These are phyloP conservation scores for Caranx melampygus DNA, from an alignment of 2,113 vertebrate species.

Conservation along the genomic window DNA sequence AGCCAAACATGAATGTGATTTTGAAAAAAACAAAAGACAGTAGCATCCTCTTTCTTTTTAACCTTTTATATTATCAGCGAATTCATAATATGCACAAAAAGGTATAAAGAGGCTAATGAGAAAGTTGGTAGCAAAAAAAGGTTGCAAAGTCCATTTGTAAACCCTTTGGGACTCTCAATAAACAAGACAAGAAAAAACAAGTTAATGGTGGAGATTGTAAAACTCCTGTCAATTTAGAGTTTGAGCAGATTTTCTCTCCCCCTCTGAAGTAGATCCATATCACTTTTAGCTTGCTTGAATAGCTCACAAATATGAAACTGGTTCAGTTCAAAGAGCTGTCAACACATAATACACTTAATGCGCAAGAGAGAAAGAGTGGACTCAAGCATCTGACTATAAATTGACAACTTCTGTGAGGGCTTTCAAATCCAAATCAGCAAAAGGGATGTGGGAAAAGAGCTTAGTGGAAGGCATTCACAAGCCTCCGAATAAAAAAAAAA, in stretches of 20 bases:
- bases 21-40: background rate
- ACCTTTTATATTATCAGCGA: background rate
- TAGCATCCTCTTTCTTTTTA: background rate
- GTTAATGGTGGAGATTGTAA: constrained; percentile 5
- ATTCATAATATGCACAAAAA: background rate
- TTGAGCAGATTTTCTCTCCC: constrained; percentile 9
- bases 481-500: constrained; percentile 18
- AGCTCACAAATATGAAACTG: constrained; percentile 61
- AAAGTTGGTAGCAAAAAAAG: background rate
- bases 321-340: constrained; percentile 69
- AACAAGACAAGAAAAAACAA: constrained; percentile 23
- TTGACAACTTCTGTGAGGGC: constrained; percentile 51
- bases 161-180: background rate
- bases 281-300: constrained; percentile 55
- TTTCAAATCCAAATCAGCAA: constrained; percentile 61
- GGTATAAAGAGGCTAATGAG: background rate
- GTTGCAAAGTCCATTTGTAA: background rate
- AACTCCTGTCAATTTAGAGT: constrained; percentile 33
- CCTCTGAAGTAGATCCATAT: constrained; percentile 59
- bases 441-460: constrained; percentile 36
- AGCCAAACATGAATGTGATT: background rate
- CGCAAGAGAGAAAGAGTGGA: constrained; percentile 14
- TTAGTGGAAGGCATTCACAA: constrained; percentile 45
- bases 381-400: constrained; percentile 48
- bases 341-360: constrained; percentile 53